Evolutionary conservation across 2,797 vertebrate species (phyloP).

Genomic region (Malacoraja senta): DNA sequence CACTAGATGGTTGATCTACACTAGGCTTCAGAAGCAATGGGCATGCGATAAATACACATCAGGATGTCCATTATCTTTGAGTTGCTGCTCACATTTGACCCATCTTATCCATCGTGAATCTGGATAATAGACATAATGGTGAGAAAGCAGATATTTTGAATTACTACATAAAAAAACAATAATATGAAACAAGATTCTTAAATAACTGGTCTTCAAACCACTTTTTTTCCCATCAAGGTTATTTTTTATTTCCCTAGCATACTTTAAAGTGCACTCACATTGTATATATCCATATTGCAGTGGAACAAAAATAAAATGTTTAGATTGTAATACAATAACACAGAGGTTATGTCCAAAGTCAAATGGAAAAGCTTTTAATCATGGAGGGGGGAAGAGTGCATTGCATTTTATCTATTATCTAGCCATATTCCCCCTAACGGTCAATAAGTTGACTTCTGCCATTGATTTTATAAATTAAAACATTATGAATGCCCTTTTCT

Average conservation of each 20-base stretch:
- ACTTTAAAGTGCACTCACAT: slow-evolving; percentile 28
- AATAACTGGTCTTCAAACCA: neutral
- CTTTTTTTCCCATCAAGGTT: neutral
- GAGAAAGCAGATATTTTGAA: neutral
- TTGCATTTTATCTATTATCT: neutral
- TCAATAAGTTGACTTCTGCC: neutral
- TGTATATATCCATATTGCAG: neutral
- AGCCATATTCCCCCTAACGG: neutral
- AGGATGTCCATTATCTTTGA: too few relatives aligned
- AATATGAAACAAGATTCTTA: neutral
- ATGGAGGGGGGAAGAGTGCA: neutral
- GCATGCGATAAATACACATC: too few relatives aligned
- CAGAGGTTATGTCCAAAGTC: neutral
- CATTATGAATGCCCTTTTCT: neutral
- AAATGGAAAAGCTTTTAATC: neutral
- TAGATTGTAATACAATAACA: neutral
- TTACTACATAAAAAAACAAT: neutral
- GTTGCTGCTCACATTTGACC: too few relatives aligned
- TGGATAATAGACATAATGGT: neutral
- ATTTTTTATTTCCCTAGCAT: neutral
- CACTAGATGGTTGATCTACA: too few relatives aligned
- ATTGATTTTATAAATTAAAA: neutral
- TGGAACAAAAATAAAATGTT: neutral
- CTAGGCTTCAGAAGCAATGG: too few relatives aligned
- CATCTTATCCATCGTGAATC: neutral